Evolutionary conservation across 2,888 invertebrate species (phyloP).

Genomic region (Ganaspis brasiliensis): DNA sequence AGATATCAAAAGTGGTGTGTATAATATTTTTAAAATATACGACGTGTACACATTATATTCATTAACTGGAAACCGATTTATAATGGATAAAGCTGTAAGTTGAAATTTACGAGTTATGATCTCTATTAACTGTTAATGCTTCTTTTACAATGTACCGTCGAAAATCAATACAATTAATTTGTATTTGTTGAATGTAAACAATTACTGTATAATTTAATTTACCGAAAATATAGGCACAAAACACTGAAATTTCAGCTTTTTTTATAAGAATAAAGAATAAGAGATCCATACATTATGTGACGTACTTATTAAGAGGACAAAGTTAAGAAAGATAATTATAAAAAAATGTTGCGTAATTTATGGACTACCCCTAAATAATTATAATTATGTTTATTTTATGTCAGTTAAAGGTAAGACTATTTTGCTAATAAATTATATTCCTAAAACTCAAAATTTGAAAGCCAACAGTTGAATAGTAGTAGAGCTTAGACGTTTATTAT

Average conservation of each 20-base stretch:
- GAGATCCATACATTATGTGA: no score
- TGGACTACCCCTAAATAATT: no score
- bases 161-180: constrained; percentile 34
- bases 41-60: constrained; percentile 22
- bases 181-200: constrained; percentile 40
- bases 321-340: no score
- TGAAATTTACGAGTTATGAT: not conserved
- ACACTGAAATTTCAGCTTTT: constrained; percentile 62
- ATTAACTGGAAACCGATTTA: not conserved
- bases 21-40: constrained; percentile 16
- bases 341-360: no score
- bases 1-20: constrained; percentile 16
- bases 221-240: constrained; percentile 51
- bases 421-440: no score
- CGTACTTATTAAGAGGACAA: no score
- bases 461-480: no score
- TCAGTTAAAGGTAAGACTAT: no score
- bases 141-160: constrained; percentile 35
- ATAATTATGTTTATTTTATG: not conserved
- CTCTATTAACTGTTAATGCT: not conserved
- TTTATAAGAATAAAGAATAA: not conserved
- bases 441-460: no score
- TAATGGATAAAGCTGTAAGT: not conserved
- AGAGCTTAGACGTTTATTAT: no score
- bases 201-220: constrained; percentile 32